phyloP scores from a whole-genome alignment of 2,888 invertebrate species.

The Nomada goodeniana region DNA sequence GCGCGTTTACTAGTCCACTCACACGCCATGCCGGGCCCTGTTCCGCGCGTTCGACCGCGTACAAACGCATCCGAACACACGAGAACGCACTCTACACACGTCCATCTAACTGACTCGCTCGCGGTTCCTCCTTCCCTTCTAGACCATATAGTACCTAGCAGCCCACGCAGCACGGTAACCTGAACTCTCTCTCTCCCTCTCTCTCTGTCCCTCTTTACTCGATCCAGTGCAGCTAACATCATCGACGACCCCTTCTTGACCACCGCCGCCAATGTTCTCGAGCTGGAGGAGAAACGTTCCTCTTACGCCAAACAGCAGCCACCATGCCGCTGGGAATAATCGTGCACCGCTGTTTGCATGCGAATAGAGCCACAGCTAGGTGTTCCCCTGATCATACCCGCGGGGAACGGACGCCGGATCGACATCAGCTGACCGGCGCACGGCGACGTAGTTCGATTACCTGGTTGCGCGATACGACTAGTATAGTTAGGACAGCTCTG shows the following conservation, averaged over 20 bases:
- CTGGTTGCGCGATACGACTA: conserved; percentile 11
- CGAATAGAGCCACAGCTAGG: conserved; percentile 17
- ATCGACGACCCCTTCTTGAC: conserved; percentile 45
- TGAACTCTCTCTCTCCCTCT: conserved; percentile 52
- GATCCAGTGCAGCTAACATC: conserved; percentile 43
- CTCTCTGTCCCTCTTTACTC: neutral
- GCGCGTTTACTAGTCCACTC: conserved; percentile 52
- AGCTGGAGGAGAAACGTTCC: conserved; percentile 32
- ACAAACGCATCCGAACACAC: conserved; percentile 58
- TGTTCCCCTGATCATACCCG: neutral
- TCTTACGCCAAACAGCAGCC: conserved; percentile 37
- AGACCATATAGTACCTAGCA: conserved; percentile 15
- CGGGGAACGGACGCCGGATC: conserved; percentile 2
- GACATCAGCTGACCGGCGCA: conserved; percentile 72
- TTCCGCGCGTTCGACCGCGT: conserved; percentile 53
- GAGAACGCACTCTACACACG: conserved; percentile 51
- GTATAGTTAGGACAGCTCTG: neutral
- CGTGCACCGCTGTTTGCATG: conserved; percentile 45
- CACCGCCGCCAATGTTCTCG: conserved; percentile 44
- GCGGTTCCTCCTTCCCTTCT: conserved; percentile 26
- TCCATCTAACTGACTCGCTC: conserved; percentile 44
- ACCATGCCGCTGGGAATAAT: conserved; percentile 21
- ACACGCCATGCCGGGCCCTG: conserved; percentile 31
- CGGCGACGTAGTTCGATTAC: conserved; percentile 54
- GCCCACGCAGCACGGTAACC: conserved; percentile 59